A percentile compares a stretch with the other conserved stretches of the same genome.
phyloP scores from a whole-genome alignment of 1,140 invertebrate genomes.

The Halyomorpha halys region DNA sequence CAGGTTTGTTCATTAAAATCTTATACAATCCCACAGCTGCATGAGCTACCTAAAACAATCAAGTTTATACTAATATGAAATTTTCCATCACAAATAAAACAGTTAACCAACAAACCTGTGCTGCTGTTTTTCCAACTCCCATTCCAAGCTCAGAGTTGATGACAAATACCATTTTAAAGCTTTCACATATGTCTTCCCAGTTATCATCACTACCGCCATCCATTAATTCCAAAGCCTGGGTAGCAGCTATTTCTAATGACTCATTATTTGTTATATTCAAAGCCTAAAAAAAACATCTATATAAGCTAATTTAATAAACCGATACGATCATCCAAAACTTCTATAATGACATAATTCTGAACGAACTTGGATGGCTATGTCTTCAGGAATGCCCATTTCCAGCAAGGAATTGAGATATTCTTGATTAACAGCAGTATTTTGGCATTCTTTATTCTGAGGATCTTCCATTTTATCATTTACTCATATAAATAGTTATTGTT shows the following conservation, averaged over 20 bases:
- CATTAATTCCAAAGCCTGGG: conserved; percentile 30
- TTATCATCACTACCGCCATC: conserved; percentile 16
- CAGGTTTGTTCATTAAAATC: conserved; percentile 37
- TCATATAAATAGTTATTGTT: no score
- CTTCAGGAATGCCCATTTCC: conserved; percentile 26
- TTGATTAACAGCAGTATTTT: not conserved
- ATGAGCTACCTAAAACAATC: conserved; percentile 45
- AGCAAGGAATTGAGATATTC: conserved; percentile 21
- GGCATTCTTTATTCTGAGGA: no score
- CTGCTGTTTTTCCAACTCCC: conserved; percentile 44
- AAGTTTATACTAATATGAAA: not conserved
- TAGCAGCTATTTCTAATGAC: conserved; percentile 19
- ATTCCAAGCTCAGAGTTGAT: conserved; percentile 48
- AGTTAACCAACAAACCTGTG: conserved; percentile 12
- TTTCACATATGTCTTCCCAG: conserved; percentile 35
- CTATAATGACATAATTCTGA: not conserved
- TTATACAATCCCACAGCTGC: conserved; percentile 48
- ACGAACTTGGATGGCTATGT: conserved; percentile 22
- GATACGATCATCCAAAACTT: not conserved
- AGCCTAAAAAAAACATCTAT: conserved; percentile 8
- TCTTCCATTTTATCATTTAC: no score
- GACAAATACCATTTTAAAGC: conserved; percentile 56
- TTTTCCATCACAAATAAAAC: not conserved
- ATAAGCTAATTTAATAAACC: not conserved
- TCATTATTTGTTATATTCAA: conserved; percentile 19